phyloP scores from a whole-genome alignment of 1,140 invertebrate species.

The Uloborus diversus region DNA sequence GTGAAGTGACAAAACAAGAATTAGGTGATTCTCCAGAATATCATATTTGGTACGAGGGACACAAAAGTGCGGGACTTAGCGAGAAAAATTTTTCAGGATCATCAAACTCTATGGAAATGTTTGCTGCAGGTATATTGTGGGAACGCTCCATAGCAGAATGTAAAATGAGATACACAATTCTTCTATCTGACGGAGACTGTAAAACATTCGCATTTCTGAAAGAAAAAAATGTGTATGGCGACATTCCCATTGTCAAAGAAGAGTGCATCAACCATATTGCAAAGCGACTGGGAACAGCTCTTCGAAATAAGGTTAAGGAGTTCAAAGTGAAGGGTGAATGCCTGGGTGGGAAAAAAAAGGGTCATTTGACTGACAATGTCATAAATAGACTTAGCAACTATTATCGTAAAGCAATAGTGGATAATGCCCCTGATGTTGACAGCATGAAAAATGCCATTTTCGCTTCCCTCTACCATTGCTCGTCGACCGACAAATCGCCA shows the following conservation, averaged over 20 bases:
- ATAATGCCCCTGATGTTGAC: not conserved
- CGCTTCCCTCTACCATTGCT: not conserved
- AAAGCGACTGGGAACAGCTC: too few species aligned
- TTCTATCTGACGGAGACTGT: not conserved
- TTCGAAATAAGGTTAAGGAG: too few species aligned
- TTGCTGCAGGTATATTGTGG: not conserved
- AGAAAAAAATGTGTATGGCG: not conserved
- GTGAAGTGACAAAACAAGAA: not conserved
- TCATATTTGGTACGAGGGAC: not conserved
- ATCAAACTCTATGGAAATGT: not conserved
- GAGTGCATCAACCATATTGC: too few species aligned
- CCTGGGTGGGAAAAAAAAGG: not conserved
- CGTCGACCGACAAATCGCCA: not conserved
- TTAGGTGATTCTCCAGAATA: not conserved
- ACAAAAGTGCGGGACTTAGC: not conserved
- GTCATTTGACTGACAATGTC: not conserved
- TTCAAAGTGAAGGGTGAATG: slow-evolving; percentile 58
- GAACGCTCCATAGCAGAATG: not conserved
- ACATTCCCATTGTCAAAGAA: too few species aligned
- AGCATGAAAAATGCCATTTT: not conserved
- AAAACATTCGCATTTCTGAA: not conserved
- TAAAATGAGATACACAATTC: not conserved
- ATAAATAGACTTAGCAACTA: too few species aligned
- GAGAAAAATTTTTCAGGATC: not conserved
- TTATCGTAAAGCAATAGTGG: slow-evolving; percentile 2